These are phyloP conservation scores for Apodemia mormo DNA, from an alignment of 2,888 invertebrate genomes.

Conservation along the genomic window DNA sequence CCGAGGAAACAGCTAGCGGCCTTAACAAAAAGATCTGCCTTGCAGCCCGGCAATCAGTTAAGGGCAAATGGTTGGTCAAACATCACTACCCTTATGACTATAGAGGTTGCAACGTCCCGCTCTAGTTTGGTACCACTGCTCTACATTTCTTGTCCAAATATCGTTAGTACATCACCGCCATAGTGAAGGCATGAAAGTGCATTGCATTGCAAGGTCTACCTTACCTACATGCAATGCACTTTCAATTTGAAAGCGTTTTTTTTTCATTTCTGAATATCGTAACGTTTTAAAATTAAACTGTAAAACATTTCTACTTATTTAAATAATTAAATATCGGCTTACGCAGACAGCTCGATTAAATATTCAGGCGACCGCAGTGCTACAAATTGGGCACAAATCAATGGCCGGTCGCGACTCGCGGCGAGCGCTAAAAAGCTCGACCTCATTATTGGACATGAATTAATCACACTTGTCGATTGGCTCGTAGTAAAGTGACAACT, in stretches of 20 bases:
- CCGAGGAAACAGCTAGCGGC: too few species aligned
- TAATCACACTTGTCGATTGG: slow-evolving; percentile 70
- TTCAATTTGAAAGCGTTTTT: not conserved
- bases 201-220: too few species aligned
- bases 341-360: slow-evolving; percentile 54
- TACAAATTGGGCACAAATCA: slow-evolving; percentile 72
- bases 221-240: too few species aligned
- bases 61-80: too few species aligned
- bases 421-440: slow-evolving; percentile 62
- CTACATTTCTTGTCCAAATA: too few species aligned
- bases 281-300: slow-evolving; percentile 24
- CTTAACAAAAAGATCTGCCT: too few species aligned
- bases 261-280: not conserved
- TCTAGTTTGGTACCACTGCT: too few species aligned
- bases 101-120: too few species aligned
- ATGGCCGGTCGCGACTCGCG: slow-evolving; percentile 47
- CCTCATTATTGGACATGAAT: slow-evolving; percentile 75
- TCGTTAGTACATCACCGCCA: too few species aligned
- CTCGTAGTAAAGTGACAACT: slow-evolving; percentile 44
- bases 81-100: too few species aligned
- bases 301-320: slow-evolving; percentile 38
- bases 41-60: too few species aligned
- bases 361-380: slow-evolving; percentile 60
- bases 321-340: slow-evolving; percentile 48
- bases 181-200: too few species aligned